Evolutionary conservation across 2,797 vertebrate species (phyloP), one percentile per base, ranked within the genome.

Genomic region (Lithobates sylvaticus): DNA sequence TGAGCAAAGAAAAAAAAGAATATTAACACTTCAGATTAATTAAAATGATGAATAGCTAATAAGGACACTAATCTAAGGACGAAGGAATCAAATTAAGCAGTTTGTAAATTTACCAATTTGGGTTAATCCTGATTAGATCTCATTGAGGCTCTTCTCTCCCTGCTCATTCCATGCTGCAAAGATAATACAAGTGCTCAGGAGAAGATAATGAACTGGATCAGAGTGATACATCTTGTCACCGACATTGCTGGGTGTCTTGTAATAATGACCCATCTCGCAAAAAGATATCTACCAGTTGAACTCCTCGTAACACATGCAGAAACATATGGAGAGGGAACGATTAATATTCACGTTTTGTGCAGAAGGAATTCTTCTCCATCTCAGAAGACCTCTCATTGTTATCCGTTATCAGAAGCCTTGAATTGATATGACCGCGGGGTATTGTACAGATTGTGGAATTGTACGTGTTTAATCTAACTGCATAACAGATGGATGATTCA

Each of bases 61-160:
- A 80, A 80, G 76, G 79, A 64, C 76, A 65, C 86, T 87, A 87
- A 87, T 87, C 86, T 80, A 87, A 84, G 44, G 76, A 80, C 86
- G 79, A 64, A 54, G 42, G 47, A 87, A 87, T 87, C 81, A 84
- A 78, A 87, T 80, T 61, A 84, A 80, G 86, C 81, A 79, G 58
- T 83, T 79, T 84, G 86, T 87, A 84, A 58, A 84, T 79, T 75
- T 84, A 84, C 76, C 76, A 80, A 84, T 87, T 74, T 84, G 68
- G 70, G 80, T 68, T 61, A 84, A n/a, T 87, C 71, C 86, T 84
- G 86, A 87, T 87, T 87, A 87, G 86, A 87, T 87, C 81, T 84
- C 86, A 80, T 70, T 80, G 64, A 80, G 39, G 34, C 71, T 84
- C 36, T 83, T 78, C 42, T 75, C 70, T 67, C 27, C 71, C 23